Evolutionary conservation across 2,113 vertebrate species (phyloP), one percentile per base, ranked within the genome.

Genomic region (Himantopus leucocephalus): DNA sequence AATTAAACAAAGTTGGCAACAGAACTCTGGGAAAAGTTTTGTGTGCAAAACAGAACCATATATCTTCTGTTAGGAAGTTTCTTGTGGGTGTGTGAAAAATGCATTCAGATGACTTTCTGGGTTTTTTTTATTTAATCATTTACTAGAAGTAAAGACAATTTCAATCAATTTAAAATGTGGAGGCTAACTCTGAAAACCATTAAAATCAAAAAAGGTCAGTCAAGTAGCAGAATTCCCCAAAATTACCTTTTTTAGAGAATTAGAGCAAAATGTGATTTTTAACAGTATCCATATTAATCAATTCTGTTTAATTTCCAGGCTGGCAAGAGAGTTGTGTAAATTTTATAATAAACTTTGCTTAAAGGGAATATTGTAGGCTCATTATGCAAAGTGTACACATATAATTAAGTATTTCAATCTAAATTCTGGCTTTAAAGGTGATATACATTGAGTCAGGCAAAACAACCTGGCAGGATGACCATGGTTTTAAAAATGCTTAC

Each of bases 1-100:
- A 97, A 97, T 96, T 96, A 94, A 94, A 55, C 81, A 80, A 95
- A 95, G 39, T 90, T 82, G 90, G 92, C 90, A 96, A 58, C 7
- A 73, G 32, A 90, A 93, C 29, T 80, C 82, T 77, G 18, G 71
- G 43, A 94, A 79, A 96, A 96, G 39, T 76, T 95, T 90, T 94
- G 71, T 83, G 79, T 92, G 92, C 66, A 94, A 96, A 97, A 79
- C 50, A 64, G 41, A 92, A 55, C 32, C 22, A 66, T 85, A 23
- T 48, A 94, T 96, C 78, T 92, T 95, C 78, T 88, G 27, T 59
- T 76, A 85, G 10, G 37, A 95, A 86, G 39, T 70, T 93, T 92
- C 30, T 83, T 53, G 56, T 93, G 53, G 30, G 55, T 73, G 37
- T 66, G 32, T 74, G 63, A 85, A 96, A 94, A 92, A 87, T 75